These are phyloP conservation scores for Ammospiza nelsoni DNA, from an alignment of 2,113 vertebrate species.

Conservation along the genomic window DNA sequence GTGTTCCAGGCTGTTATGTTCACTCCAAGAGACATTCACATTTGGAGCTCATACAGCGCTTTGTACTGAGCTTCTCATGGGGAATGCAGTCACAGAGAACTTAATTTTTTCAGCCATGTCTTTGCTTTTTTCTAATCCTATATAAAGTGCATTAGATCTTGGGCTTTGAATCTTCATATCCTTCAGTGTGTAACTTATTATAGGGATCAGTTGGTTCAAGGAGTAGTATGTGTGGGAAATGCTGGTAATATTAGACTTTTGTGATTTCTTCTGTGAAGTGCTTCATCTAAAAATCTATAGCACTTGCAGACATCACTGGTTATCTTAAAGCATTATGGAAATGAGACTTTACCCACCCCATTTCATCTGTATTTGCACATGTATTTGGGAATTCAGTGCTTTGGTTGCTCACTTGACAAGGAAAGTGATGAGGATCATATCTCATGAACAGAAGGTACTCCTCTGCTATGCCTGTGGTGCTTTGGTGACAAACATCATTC, in stretches of 20 bases:
- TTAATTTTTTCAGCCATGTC: background rate
- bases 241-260: background rate
- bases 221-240: background rate
- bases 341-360: background rate
- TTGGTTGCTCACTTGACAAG: background rate
- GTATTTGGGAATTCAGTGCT: background rate
- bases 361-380: background rate
- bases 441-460: accelerated
- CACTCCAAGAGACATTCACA: background rate
- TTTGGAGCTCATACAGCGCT: background rate
- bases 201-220: background rate
- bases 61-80: background rate
- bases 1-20: background rate
- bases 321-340: background rate
- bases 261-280: background rate
- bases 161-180: background rate
- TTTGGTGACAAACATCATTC: background rate
- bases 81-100: background rate
- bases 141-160: conserved; percentile 11
- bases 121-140: conserved; percentile 39
- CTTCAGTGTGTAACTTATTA: background rate
- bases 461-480: accelerated
- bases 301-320: background rate
- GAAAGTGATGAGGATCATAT: background rate
- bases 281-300: background rate